Evolutionary conservation across 2,113 vertebrate genomes (phyloP), one percentile per base, ranked within the genome.

Genomic region (Alligator sinensis): DNA sequence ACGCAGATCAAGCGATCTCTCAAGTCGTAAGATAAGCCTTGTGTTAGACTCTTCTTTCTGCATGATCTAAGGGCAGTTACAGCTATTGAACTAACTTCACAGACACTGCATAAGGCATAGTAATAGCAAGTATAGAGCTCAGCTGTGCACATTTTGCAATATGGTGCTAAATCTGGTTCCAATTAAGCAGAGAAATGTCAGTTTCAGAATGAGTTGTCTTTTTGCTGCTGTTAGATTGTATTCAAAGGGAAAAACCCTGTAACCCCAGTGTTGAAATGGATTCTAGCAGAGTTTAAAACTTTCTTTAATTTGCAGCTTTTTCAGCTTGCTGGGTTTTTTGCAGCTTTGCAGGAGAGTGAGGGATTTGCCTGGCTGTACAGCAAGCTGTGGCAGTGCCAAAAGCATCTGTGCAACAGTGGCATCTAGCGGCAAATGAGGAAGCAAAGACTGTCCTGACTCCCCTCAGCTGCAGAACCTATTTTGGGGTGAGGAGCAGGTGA

Each of bases 161-260:
- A 1, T 21, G 78, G 15, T 9, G 47, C 77, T 4, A 1, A 38
- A 72, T 84, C 74, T 3, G 0, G 0, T 34, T 78, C n/a, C 3
- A 1, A 47, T 3, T 1, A 19, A 80, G 78, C 19, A 24, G 15
- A 1, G 16, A 57, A 58, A 70, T 14, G 61, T 80, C 83, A 7
- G 1, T 74, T 81, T 77, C 0, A 0, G 60, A 17, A 75, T 75
- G 22, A 91, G 76, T 64, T 30, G 14, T 2, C 0, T 70, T 70
- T 68, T 11, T 54, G 81, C 72, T 80, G 27, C 1, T 0, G n/a
- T 86, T 88, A 59, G 81, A 17, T n/a, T 79, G 16, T 66, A 74
- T 74, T 90, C 21, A 16, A 77, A 72, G 62, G 63, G 27, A 27
- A 2, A 92, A 82, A 27, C 66, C 22, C 74, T 74, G 30, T 25